Evolutionary conservation across 2,888 invertebrate genomes (phyloP).

Genomic region (Actias luna): DNA sequence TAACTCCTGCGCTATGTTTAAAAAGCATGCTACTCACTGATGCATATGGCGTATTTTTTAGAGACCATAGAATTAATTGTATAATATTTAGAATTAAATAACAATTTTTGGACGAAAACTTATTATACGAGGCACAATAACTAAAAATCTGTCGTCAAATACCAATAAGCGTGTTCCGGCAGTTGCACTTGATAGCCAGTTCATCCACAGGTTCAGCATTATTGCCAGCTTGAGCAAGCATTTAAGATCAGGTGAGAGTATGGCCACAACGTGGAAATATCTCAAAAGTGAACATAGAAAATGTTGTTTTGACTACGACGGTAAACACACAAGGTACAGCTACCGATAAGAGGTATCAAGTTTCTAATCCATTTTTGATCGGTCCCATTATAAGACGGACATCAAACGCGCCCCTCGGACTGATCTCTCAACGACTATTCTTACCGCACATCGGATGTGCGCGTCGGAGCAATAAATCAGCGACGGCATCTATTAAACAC

Average conservation of each 20-base stretch:
- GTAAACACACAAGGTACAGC: too few species aligned
- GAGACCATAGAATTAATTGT: too few species aligned
- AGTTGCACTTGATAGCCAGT: background rate
- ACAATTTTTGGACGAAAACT: too few species aligned
- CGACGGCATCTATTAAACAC: background rate
- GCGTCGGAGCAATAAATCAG: constrained; percentile 1
- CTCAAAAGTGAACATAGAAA: too few species aligned
- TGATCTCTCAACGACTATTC: background rate
- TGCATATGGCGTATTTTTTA: too few species aligned
- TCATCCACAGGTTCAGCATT: background rate
- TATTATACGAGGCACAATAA: too few species aligned
- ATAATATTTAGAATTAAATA: too few species aligned
- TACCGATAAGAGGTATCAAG: background rate
- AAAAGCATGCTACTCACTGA: too few species aligned
- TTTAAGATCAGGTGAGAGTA: background rate
- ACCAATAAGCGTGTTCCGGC: background rate
- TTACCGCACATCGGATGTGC: background rate
- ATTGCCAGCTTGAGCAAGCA: background rate
- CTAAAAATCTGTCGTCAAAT: background rate
- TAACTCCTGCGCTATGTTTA: too few species aligned
- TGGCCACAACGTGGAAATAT: background rate
- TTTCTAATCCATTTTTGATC: background rate
- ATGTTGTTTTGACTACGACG: too few species aligned
- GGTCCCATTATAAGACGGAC: background rate
- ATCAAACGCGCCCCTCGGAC: background rate